Conservation (phyloP, 2,797 vertebrate species). For the Glyptemys insculpta region DNA sequence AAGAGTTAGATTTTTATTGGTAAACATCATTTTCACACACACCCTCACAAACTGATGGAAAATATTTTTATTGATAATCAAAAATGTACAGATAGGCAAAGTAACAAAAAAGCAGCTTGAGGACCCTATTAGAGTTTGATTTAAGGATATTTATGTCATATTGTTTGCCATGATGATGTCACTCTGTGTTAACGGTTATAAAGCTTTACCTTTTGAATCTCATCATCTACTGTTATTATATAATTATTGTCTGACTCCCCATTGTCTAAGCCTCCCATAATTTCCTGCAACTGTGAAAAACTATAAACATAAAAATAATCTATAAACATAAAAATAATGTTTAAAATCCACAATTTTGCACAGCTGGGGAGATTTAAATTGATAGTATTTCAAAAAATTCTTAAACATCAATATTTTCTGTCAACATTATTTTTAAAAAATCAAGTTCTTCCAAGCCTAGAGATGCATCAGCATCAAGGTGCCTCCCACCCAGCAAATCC, state of each 20-base stretch:
- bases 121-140: not conserved
- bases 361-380: not conserved
- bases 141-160: not conserved
- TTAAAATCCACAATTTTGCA: not conserved
- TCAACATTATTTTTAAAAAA: not conserved
- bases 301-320: not conserved
- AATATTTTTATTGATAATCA: not conserved
- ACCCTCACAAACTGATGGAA: not conserved
- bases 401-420: no score
- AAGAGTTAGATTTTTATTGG: not conserved
- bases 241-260: not conserved
- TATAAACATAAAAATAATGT: not conserved
- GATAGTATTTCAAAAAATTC: no score
- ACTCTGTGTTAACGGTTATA: not conserved
- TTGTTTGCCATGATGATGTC: not conserved
- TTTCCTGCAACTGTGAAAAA: not conserved
- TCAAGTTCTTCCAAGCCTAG: not conserved
- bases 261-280: not conserved
- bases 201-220: not conserved
- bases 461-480: not conserved
- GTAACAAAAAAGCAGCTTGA: not conserved
- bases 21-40: not conserved
- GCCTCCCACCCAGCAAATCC: not conserved
- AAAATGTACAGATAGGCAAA: not conserved
- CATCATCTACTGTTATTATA: not conserved